Evolutionary conservation across 2,888 invertebrate genomes (phyloP).

Genomic region (Noctua fimbriata): DNA sequence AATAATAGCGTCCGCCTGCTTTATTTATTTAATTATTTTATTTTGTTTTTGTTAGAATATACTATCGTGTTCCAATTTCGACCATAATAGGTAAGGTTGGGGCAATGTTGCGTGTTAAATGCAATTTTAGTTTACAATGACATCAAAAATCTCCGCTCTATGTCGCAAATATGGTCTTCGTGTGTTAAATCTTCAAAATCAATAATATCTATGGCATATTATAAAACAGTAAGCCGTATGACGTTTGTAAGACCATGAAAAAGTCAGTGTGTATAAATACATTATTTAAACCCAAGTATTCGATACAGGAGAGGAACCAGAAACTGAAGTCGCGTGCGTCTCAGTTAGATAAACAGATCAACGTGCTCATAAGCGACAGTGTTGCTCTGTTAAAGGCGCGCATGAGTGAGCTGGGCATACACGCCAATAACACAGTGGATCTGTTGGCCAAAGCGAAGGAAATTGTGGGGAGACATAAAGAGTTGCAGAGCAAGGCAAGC

Average conservation of each 20-base stretch:
- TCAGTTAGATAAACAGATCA: slow-evolving; percentile 98
- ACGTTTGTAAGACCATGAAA: slow-evolving; percentile 56
- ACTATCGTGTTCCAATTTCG: slow-evolving; percentile 45
- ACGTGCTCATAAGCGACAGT: slow-evolving; percentile 97
- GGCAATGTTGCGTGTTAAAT: slow-evolving; percentile 37
- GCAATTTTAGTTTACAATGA: slow-evolving; percentile 29
- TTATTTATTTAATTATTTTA: neutral
- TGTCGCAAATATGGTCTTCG: slow-evolving; percentile 33
- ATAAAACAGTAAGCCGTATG: slow-evolving; percentile 41
- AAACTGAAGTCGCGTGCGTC: slow-evolving; percentile 95
- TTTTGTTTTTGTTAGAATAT: slow-evolving; percentile 4
- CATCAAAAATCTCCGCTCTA: slow-evolving; percentile 10
- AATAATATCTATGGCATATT: slow-evolving; percentile 41
- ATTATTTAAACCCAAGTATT: slow-evolving; percentile 54
- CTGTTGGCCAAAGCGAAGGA: slow-evolving; percentile 96
- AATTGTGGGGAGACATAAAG: slow-evolving; percentile 97
- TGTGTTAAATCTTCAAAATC: slow-evolving; percentile 34
- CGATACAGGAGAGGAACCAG: slow-evolving; percentile 93
- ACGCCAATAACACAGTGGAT: slow-evolving; percentile 96
- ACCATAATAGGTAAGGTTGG: slow-evolving; percentile 30
- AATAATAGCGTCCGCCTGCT: neutral
- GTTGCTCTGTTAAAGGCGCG: slow-evolving; percentile 96
- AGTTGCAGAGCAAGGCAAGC: slow-evolving; percentile 96
- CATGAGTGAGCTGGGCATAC: slow-evolving; percentile 97
- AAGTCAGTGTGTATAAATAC: slow-evolving; percentile 43